These are phyloP conservation scores for Chelidonichthys spinosus DNA, from an alignment of 2,797 vertebrate genomes.

Conservation along the genomic window DNA sequence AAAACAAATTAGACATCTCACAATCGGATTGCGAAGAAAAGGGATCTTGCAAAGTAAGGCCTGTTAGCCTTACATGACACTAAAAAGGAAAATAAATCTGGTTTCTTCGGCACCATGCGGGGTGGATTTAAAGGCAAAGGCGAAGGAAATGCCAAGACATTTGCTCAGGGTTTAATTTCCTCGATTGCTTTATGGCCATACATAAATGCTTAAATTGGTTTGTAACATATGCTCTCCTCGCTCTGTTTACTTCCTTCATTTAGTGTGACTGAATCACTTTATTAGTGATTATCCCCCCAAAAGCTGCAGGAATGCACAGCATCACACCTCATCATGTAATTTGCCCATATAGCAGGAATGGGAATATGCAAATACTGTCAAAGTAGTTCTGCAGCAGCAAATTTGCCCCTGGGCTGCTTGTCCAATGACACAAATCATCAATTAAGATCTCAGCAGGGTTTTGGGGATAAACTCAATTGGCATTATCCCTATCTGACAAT, in stretches of 20 bases:
- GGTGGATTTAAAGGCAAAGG: conserved; percentile 53
- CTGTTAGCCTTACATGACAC: conserved; percentile 44
- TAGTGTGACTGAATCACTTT: conserved; percentile 80
- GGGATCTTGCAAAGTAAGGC: conserved; percentile 28
- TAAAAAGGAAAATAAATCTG: neutral
- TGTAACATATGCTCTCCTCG: conserved; percentile 80
- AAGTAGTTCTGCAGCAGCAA: conserved; percentile 74
- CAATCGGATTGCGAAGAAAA: conserved; percentile 44
- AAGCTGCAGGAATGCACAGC: conserved; percentile 81
- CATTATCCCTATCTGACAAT: conserved; percentile 77
- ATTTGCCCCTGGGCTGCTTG: conserved; percentile 84
- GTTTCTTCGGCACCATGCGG: conserved; percentile 47
- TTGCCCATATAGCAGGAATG: conserved; percentile 80
- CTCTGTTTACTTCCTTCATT: conserved; percentile 81
- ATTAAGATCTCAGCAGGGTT: conserved; percentile 89
- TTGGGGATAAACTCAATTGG: conserved; percentile 83
- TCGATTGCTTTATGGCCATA: conserved; percentile 77
- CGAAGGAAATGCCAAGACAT: conserved; percentile 73
- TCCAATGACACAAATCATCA: conserved; percentile 90
- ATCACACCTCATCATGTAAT: conserved; percentile 80
- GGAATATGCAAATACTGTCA: conserved; percentile 84
- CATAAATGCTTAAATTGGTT: conserved; percentile 80
- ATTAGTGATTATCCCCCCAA: conserved; percentile 82
- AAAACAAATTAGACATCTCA: conserved; percentile 63
- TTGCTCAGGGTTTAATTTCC: conserved; percentile 75